Evolutionary conservation across 2,797 vertebrate genomes (phyloP).

Genomic region (Moxostoma hubbsi): DNA sequence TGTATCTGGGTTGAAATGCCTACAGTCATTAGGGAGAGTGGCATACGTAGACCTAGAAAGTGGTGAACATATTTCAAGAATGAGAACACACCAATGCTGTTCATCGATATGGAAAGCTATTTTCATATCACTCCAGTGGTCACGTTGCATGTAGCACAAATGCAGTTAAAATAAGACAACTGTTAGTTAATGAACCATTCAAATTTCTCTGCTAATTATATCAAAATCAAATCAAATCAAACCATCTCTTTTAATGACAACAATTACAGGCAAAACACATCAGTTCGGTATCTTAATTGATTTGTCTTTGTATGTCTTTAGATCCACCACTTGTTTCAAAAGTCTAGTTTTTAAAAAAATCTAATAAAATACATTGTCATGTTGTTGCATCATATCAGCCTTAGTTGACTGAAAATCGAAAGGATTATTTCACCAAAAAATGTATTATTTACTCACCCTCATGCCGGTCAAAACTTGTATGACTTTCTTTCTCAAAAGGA

Average conservation of each 20-base stretch:
- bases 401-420: neutral
- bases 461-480: no score
- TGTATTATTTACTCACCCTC: neutral
- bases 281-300: neutral
- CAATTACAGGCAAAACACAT: constrained; percentile 20
- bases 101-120: constrained; percentile 18
- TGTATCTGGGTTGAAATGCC: constrained; percentile 48
- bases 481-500: no score
- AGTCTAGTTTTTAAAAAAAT: neutral
- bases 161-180: neutral
- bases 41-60: constrained; percentile 27
- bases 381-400: neutral
- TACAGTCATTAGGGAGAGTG: constrained; percentile 20
- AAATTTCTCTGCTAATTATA: neutral
- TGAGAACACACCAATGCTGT: neutral
- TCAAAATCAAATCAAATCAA: neutral
- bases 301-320: neutral
- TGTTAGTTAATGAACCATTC: constrained; percentile 10
- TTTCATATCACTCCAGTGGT: neutral
- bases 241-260: neutral
- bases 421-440: no score
- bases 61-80: constrained; percentile 4
- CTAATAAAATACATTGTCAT: neutral
- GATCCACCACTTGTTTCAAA: neutral
- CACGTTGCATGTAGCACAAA: neutral